phyloP scores from a whole-genome alignment of 2,113 vertebrate species.

The Salvelinus namaycush region DNA sequence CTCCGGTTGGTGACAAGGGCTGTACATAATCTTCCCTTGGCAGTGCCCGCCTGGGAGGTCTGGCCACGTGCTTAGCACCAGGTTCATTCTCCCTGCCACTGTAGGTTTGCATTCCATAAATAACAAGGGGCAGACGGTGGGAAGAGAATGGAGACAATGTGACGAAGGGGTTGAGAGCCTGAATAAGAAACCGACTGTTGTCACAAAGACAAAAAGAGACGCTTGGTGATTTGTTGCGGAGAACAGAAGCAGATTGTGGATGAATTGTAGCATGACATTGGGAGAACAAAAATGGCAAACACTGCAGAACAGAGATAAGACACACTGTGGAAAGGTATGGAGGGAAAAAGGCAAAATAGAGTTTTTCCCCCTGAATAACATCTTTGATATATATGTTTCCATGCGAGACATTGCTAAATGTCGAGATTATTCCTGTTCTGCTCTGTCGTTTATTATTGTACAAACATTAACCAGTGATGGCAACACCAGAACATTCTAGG shows the following conservation, averaged over 20 bases:
- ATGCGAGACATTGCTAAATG: constrained; percentile 17
- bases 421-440: constrained; percentile 10
- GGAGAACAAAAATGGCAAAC: constrained; percentile 67
- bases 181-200: constrained; percentile 67
- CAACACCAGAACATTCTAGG: neutral
- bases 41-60: constrained; percentile 32
- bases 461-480: too few species aligned
- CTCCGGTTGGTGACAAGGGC: constrained; percentile 41
- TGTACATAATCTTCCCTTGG: constrained; percentile 49
- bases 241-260: constrained; percentile 67
- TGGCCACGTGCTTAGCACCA: constrained; percentile 28
- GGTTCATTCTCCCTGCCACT: constrained; percentile 39
- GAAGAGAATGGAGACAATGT: constrained; percentile 66
- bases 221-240: constrained; percentile 67
- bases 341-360: constrained; percentile 52
- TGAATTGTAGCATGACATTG: constrained; percentile 73
- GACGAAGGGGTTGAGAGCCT: constrained; percentile 56
- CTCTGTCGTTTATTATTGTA: neutral
- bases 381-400: constrained; percentile 29
- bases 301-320: constrained; percentile 71
- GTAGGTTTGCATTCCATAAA: constrained; percentile 59
- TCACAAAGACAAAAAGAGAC: constrained; percentile 69
- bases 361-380: constrained; percentile 47
- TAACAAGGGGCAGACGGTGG: constrained; percentile 60
- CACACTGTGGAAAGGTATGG: constrained; percentile 48